Percentiles rank a stretch among this genome's conserved stretches.
Evolutionary conservation across 2,888 invertebrate genomes (phyloP).

Genomic region (Tridacna gigas): DNA sequence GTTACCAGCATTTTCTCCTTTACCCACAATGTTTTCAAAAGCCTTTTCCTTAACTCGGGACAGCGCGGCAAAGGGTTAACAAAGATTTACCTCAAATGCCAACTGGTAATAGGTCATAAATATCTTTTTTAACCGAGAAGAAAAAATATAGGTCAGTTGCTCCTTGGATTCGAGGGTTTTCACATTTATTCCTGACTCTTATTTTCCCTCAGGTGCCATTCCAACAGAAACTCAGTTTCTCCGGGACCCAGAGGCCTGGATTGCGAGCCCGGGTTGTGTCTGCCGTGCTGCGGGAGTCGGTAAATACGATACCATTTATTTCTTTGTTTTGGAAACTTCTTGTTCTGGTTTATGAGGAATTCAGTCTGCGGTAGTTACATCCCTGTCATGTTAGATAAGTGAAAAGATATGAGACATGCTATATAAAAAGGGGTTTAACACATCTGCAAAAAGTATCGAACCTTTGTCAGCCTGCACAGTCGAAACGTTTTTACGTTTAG

Average conservation of each 20-base stretch:
- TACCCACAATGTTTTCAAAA: not conserved
- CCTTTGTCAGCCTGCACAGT: no score
- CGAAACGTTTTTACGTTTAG: no score
- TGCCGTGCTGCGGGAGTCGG: slow-evolving; percentile 64
- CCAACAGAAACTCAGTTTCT: slow-evolving; percentile 42
- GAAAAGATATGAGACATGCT: no score
- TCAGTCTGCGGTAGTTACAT: no score
- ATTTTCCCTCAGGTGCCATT: not conserved
- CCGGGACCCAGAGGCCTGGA: slow-evolving; percentile 53
- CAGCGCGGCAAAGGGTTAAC: not conserved
- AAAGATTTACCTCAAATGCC: no score
- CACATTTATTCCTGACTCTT: not conserved
- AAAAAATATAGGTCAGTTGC: not conserved
- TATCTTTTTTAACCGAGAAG: not conserved
- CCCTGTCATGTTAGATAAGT: no score
- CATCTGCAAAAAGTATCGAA: no score
- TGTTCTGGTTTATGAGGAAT: no score
- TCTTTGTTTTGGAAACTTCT: no score
- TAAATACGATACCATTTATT: slow-evolving; percentile 25
- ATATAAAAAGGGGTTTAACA: no score
- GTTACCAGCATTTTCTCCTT: not conserved
- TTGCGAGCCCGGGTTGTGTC: slow-evolving; percentile 56
- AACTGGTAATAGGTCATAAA: no score
- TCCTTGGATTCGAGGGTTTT: not conserved
- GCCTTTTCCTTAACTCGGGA: not conserved